phyloP scores from a whole-genome alignment of 2,888 invertebrate species.

The Falcaria lacertinaria region DNA sequence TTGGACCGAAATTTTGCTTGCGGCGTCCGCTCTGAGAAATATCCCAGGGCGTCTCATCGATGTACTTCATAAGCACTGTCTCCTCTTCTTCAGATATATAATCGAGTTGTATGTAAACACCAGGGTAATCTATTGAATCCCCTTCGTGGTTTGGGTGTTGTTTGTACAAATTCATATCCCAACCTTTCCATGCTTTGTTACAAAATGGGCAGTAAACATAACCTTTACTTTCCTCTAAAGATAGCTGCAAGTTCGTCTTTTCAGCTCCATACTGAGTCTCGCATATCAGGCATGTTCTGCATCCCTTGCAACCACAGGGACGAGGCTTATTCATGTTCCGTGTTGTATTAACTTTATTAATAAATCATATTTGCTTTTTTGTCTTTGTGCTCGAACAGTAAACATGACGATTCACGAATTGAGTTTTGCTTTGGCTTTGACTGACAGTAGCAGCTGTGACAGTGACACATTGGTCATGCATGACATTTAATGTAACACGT shows the following conservation, averaged over 20 bases:
- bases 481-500: too few relatives aligned
- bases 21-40: conserved; percentile 96
- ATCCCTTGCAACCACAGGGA: conserved; percentile 95
- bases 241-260: conserved; percentile 46
- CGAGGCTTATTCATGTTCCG: conserved; percentile 81
- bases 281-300: conserved; percentile 92
- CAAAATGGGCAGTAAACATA: conserved; percentile 90
- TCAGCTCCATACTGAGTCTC: conserved; percentile 81
- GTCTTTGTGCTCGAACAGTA: too few relatives aligned
- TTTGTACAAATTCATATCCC: conserved; percentile 80
- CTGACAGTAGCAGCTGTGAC: too few relatives aligned
- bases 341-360: conserved; percentile 18
- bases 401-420: too few relatives aligned
- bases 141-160: conserved; percentile 85
- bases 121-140: conserved; percentile 81
- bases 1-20: conserved; percentile 99
- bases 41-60: conserved; percentile 93
- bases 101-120: conserved; percentile 83
- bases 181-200: conserved; percentile 86
- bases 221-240: conserved; percentile 73
- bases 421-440: too few relatives aligned
- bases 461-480: too few relatives aligned
- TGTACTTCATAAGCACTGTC: conserved; percentile 78
- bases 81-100: conserved; percentile 89
- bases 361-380: conserved; percentile 3